These are phyloP conservation scores for Takifugu bimaculatus DNA, from an alignment of 2,113 vertebrate species.

Conservation along the genomic window DNA sequence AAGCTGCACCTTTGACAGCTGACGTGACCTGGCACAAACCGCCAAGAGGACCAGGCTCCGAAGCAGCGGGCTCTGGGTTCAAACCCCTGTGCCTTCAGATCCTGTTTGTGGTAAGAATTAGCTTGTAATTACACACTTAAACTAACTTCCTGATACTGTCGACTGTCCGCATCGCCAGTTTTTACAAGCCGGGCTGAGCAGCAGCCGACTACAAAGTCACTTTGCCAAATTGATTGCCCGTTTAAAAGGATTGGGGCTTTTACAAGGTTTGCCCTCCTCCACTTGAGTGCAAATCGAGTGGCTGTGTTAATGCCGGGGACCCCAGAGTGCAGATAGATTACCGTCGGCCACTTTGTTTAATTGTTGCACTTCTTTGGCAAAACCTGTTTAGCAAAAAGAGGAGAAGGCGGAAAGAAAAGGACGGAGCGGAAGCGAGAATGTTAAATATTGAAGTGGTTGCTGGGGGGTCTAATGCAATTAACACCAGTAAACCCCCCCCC, in stretches of 20 bases:
- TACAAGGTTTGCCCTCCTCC: constrained; percentile 58
- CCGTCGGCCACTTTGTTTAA: constrained; percentile 67
- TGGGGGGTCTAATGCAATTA: constrained; percentile 73
- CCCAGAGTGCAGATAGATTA: constrained; percentile 60
- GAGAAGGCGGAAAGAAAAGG: background rate
- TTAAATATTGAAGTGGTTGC: constrained; percentile 76
- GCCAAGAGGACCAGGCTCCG: no score
- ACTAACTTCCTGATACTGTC: no score
- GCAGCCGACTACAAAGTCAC: constrained; percentile 56
- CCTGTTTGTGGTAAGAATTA: no score
- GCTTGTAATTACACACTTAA: no score
- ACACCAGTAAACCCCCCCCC: constrained; percentile 58
- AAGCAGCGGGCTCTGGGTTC: no score
- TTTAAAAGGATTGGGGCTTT: constrained; percentile 67
- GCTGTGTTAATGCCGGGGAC: constrained; percentile 56
- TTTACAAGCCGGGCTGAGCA: constrained; percentile 8
- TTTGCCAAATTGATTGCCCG: constrained; percentile 67
- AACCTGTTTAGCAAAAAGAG: constrained; percentile 50
- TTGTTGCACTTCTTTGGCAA: constrained; percentile 59
- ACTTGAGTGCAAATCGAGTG: constrained; percentile 58
- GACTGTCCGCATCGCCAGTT: constrained; percentile 15
- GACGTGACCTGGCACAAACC: no score
- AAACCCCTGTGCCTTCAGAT: no score
- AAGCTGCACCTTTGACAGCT: no score
- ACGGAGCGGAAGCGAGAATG: constrained; percentile 64